These are phyloP conservation scores for Melangyna quadrimaculata DNA, from an alignment of 2,888 invertebrate species.

Conservation along the genomic window DNA sequence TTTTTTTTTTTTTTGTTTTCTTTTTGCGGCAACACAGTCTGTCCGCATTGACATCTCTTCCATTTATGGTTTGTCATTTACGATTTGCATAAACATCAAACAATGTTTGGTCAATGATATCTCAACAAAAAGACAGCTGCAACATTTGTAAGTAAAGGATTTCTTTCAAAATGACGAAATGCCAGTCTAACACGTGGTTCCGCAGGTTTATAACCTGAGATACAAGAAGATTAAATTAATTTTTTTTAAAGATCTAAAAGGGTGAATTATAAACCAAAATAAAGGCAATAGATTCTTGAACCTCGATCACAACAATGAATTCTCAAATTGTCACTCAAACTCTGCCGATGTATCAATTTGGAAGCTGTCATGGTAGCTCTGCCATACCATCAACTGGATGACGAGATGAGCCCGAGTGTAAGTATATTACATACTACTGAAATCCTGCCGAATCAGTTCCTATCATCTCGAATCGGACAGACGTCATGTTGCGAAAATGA, in stretches of 20 bases:
- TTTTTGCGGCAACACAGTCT: slow-evolving; percentile 36
- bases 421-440: not conserved
- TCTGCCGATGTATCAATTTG: slow-evolving; percentile 33
- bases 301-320: slow-evolving; percentile 8
- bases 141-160: slow-evolving; percentile 25
- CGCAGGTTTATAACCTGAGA: not conserved
- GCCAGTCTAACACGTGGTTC: slow-evolving; percentile 21
- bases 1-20: not conserved
- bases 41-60: slow-evolving; percentile 59
- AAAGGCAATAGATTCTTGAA: not conserved
- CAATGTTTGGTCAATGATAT: slow-evolving; percentile 50
- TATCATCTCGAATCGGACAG: slow-evolving; percentile 12
- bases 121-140: slow-evolving; percentile 48
- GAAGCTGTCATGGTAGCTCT: slow-evolving; percentile 4
- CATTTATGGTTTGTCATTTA: slow-evolving; percentile 52
- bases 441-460: not conserved
- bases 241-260: slow-evolving; percentile 21
- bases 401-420: not conserved
- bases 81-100: slow-evolving; percentile 65
- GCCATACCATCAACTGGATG: slow-evolving; percentile 3
- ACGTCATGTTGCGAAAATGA: slow-evolving; percentile 57
- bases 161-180: slow-evolving; percentile 22
- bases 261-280: slow-evolving; percentile 31
- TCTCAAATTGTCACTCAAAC: slow-evolving; percentile 19
- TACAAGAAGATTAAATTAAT: slow-evolving; percentile 14